Evolutionary conservation across 2,113 vertebrate species (phyloP).

Genomic region (Perca fluviatilis): DNA sequence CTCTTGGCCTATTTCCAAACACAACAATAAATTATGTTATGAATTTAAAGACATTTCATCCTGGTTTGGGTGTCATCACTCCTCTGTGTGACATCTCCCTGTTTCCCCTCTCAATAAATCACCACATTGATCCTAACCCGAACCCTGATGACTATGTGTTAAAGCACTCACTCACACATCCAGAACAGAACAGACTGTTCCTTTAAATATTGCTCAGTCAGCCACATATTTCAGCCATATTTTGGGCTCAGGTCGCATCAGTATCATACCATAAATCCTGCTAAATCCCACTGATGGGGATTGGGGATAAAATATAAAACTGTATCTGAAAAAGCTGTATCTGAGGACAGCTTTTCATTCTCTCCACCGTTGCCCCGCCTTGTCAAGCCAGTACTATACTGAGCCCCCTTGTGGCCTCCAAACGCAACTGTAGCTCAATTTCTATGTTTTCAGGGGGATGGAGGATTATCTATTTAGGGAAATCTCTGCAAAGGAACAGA

Average conservation of each 20-base stretch:
- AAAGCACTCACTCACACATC: not conserved
- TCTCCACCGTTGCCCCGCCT: not conserved
- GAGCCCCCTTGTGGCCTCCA: conserved; percentile 73
- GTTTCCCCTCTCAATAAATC: not conserved
- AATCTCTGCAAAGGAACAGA: conserved; percentile 75
- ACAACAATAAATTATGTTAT: not conserved
- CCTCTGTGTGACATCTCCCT: not conserved
- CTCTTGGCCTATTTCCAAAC: conserved; percentile 40
- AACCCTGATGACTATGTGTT: not conserved
- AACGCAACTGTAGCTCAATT: conserved; percentile 45
- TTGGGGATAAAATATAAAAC: conserved; percentile 22
- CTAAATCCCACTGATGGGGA: conserved; percentile 23
- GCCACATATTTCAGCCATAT: not conserved
- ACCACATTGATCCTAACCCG: no score
- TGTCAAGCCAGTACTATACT: not conserved
- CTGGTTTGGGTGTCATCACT: not conserved
- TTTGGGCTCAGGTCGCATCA: not conserved
- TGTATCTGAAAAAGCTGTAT: not conserved
- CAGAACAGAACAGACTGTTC: conserved; percentile 3
- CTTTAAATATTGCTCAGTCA: not conserved
- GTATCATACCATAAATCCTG: conserved; percentile 17
- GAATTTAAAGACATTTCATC: not conserved
- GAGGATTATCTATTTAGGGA: conserved; percentile 72
- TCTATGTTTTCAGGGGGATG: conserved; percentile 32
- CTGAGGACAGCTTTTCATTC: conserved; percentile 8